Percentiles rank a stretch among this genome's conserved stretches.
Evolutionary conservation across 2,113 vertebrate species (phyloP).

Genomic region (Podarcis raffonei): DNA sequence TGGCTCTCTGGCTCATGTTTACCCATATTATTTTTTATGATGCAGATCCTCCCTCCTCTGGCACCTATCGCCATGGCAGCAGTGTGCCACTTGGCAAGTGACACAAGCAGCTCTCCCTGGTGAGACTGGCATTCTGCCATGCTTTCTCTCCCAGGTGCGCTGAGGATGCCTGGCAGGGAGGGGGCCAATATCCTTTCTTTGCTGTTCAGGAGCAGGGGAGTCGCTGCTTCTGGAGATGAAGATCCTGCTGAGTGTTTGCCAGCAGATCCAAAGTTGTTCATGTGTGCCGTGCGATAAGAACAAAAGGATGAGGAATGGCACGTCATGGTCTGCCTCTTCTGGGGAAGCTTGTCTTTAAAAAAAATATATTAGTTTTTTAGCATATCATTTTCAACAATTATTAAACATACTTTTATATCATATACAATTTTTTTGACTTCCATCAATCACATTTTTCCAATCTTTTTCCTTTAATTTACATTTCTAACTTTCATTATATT

Average conservation of each 20-base stretch:
- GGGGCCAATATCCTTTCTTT: not conserved
- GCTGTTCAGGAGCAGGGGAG: not conserved
- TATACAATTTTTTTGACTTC: too few species aligned
- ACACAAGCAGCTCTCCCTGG: not conserved
- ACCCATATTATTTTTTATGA: not conserved
- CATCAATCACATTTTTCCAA: too few species aligned
- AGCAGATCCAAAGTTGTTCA: not conserved
- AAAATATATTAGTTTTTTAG: too few species aligned
- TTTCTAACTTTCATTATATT: too few species aligned
- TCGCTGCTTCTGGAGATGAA: too few species aligned
- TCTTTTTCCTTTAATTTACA: too few species aligned
- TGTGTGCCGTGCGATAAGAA: not conserved
- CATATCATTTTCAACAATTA: too few species aligned
- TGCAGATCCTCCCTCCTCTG: not conserved
- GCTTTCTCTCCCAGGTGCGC: not conserved
- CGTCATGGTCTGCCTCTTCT: not conserved
- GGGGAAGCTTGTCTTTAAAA: not conserved
- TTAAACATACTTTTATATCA: too few species aligned
- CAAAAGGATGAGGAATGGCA: not conserved
- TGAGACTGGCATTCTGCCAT: not conserved
- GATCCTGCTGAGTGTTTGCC: not conserved
- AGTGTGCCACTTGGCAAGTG: not conserved
- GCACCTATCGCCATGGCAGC: not conserved
- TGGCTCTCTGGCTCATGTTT: not conserved
- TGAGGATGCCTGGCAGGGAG: not conserved